These are phyloP conservation scores for Lamprotornis superbus DNA, from an alignment of 2,113 vertebrate genomes.

Conservation along the genomic window DNA sequence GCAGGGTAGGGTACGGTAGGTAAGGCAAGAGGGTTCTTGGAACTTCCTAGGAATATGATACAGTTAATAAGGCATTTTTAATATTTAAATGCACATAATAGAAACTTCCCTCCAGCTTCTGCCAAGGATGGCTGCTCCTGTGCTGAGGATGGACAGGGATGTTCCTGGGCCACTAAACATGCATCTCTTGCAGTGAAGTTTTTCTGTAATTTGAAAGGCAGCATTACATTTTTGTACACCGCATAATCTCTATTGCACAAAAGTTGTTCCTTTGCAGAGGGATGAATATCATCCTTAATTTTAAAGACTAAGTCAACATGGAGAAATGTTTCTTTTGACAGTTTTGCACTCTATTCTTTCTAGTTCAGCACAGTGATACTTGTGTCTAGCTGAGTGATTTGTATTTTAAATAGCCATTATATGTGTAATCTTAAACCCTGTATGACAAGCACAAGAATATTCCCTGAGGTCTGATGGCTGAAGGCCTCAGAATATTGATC, in stretches of 20 bases:
- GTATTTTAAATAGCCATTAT: not conserved
- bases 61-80: not conserved
- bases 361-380: not conserved
- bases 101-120: rapidly evolving
- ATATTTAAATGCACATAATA: not conserved
- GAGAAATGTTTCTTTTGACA: not conserved
- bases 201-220: not conserved
- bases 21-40: not conserved
- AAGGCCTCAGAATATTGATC: not conserved
- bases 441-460: not conserved
- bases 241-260: not conserved
- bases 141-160: not conserved
- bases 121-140: not conserved
- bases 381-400: not conserved
- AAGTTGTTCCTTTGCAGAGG: not conserved
- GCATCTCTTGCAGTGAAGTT: not conserved
- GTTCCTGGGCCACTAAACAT: not conserved
- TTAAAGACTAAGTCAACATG: not conserved
- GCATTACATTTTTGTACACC: not conserved
- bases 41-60: not conserved
- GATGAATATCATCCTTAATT: not conserved
- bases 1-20: not conserved
- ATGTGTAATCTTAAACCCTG: not conserved
- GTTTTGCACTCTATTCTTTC: not conserved
- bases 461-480: not conserved